Base-by-base conservation (phyloP, 2,797 vertebrate genomes). In the Discoglossus pictus region DNA sequence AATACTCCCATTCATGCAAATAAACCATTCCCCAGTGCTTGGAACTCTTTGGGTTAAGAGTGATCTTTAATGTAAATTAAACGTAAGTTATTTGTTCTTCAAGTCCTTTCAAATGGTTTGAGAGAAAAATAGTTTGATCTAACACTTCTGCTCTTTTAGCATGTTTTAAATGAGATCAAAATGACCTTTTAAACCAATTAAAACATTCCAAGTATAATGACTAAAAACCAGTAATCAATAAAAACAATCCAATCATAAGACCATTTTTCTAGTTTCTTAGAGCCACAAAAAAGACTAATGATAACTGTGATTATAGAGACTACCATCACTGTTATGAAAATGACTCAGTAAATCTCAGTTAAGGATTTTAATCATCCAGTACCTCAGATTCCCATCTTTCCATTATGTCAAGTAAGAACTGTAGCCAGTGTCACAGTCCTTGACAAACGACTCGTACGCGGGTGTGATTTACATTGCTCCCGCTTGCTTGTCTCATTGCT, bases 401-500 rank as follows among this genome's bases (percentile, higher is more conserved):
- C 68, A 71, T 71, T 64, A 71, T 59, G 68, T 65, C 68, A 65
- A 44, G 68, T 43, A 71, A 71, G 68, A 64, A 71, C 61, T 64
- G 68, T 58, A 58, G 68, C 68, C 59, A 6, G 38, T 71, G 68
- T 64, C 68, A 71, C 20, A 59, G 46, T 38, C 47, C 31, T 48
- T 71, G 68, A 71, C 53, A 64, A 71, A 71, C 16, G 61, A 65
- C 53, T 55, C 68, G 55, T 46, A 59, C 20, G 61, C 38, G 27
- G 31, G 13, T 58, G 46, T 71, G 68, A 71, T 71, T 71, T 71
- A 71, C 38, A 59, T 65, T 43, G 44, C 68, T 65, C 53, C 27
- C 15, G 53, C 39, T 47, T 50, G 38, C 61, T 65, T 52, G 44
- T 71, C 61, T 64, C 61, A 59, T 71, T 71, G 53, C 68, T 61